Base-by-base conservation (phyloP, 1,140 invertebrate species). In the Scaptodrosophila lebanonensis region DNA sequence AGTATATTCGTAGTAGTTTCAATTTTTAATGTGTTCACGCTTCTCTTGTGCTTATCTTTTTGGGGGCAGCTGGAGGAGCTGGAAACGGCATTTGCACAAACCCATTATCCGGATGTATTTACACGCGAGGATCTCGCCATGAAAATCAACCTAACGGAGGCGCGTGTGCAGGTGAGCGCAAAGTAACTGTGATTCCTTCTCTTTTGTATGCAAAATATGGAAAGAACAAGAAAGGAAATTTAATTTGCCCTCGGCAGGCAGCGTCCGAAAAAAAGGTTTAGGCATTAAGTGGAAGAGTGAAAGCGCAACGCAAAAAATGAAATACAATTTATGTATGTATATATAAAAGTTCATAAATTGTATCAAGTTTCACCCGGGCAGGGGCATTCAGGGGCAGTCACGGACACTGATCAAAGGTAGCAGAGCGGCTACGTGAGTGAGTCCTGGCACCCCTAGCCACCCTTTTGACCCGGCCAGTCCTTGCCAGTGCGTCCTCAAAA, bases 71-170 rank as follows among this genome's bases (percentile, higher is more conserved):
- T 99, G 82, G 97, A 98, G 88, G 97, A 99, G 88, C 88, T 99
- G 77, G 97, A 99, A 89, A 97, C 95, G 69, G 97, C 97, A 38
- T 99, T 99, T 87, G 94, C 95, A 47, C 95, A 97, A 87, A 99
- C 97, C 15, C 98, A 99, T 88, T 99, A 99, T 87, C 98, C 97
- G 4, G 98, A 99, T 88, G 97, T 98, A 43, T 99, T 98, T 89
- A 98, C 96, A 1, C 90, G 98, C 69, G 97, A 99, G 88, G 97
- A 98, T 88, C 90, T 99, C 38, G 97, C 97, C n/a, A 96, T 97
- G 92, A 97, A 98, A 89, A 98, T 99, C 83, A 98, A 98, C 88
- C 90, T 99, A 50, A 98, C 97, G 0, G 97, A 99, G 89, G 97
- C 97, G 2, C 90, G 97, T 88, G 97, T 99, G 29, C 97, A 98